phyloP scores from a whole-genome alignment of 1,140 invertebrate genomes.

The Euwallacea fornicatus region DNA sequence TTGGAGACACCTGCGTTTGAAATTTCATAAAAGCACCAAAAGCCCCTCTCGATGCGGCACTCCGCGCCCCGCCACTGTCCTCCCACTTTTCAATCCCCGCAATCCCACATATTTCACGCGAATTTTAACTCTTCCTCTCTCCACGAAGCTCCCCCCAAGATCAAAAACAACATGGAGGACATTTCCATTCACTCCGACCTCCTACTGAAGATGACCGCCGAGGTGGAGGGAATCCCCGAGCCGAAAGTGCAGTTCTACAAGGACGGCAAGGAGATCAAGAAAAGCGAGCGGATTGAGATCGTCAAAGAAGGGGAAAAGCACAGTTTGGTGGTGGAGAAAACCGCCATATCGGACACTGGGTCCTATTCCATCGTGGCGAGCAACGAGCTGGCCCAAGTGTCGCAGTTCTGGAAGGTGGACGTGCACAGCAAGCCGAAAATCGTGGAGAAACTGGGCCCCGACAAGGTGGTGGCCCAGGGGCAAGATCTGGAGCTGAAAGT shows the following conservation, averaged over 20 bases:
- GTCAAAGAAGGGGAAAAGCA: constrained; percentile 68
- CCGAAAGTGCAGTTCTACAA: constrained; percentile 85
- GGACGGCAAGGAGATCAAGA: constrained; percentile 74
- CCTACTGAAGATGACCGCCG: constrained; percentile 70
- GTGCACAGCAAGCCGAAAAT: constrained; percentile 79
- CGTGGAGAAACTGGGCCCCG: constrained; percentile 66
- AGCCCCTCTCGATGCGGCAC: too few relatives aligned
- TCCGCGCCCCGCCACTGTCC: too few relatives aligned
- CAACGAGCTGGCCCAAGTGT: constrained; percentile 86
- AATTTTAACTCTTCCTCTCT: too few relatives aligned
- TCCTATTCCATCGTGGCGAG: constrained; percentile 91
- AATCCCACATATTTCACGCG: too few relatives aligned
- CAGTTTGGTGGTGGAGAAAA: constrained; percentile 78
- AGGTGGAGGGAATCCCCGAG: constrained; percentile 81
- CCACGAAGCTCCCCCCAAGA: constrained; percentile 70
- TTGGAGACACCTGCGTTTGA: too few relatives aligned
- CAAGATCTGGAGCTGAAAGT: constrained; percentile 79
- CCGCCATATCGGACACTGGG: constrained; percentile 82
- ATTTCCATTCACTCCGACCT: constrained; percentile 69
- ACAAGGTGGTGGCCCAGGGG: constrained; percentile 72
- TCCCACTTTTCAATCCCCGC: too few relatives aligned
- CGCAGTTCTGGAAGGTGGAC: constrained; percentile 79
- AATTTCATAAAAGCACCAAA: too few relatives aligned
- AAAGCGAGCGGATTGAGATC: constrained; percentile 70
- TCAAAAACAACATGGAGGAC: constrained; percentile 78